A percentile compares a stretch with the other conserved stretches of the same genome.
Conservation (phyloP, 1,140 invertebrate species). For the Homarus americanus region DNA sequence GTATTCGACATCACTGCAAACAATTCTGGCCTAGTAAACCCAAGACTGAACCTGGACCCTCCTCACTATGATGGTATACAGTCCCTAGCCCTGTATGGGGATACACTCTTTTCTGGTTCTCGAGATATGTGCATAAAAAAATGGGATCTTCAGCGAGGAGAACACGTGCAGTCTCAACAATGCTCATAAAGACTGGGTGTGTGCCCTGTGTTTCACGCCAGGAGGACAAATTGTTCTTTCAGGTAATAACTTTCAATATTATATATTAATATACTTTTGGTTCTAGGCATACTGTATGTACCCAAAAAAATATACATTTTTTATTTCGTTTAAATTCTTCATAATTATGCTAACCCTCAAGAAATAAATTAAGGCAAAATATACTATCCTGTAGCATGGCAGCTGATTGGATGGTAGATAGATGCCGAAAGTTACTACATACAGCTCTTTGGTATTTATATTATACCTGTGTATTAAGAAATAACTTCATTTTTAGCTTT, state of each 20-base stretch:
- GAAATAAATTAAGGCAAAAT: too few relatives aligned
- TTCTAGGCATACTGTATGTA: too few relatives aligned
- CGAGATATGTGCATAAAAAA: slow-evolving; percentile 93
- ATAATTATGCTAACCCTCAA: too few relatives aligned
- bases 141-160: slow-evolving; percentile 87
- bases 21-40: slow-evolving; percentile 81
- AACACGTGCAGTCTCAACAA: slow-evolving; percentile 88
- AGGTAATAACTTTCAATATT: slow-evolving; percentile 51
- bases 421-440: too few relatives aligned
- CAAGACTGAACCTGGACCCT: slow-evolving; percentile 87
- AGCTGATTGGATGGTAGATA: too few relatives aligned
- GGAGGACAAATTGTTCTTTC: slow-evolving; percentile 76
- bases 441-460: too few relatives aligned
- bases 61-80: slow-evolving; percentile 96
- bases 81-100: slow-evolving; percentile 84
- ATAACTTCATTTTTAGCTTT: too few relatives aligned
- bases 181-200: slow-evolving; percentile 94
- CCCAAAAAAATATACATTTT: too few relatives aligned
- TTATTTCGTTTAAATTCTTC: too few relatives aligned
- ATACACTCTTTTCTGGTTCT: slow-evolving; percentile 89
- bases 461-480: too few relatives aligned
- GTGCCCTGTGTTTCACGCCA: slow-evolving; percentile 85
- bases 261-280: too few relatives aligned
- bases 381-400: too few relatives aligned
- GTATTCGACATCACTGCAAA: slow-evolving; percentile 83